Conservation (phyloP, 2,797 vertebrate species). For the Thamnophis elegans region DNA sequence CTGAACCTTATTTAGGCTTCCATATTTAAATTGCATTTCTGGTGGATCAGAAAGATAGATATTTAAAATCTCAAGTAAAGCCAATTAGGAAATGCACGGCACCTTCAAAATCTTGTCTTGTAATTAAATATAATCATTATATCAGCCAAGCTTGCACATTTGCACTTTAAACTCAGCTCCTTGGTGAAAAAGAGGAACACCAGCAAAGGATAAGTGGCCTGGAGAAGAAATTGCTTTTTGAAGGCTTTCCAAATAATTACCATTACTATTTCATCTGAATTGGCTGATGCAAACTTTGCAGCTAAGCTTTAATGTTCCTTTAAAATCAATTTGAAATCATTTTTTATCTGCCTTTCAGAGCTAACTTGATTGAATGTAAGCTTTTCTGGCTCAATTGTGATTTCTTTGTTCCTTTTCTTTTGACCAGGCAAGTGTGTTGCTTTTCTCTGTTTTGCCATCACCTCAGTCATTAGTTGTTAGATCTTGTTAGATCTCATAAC, state of each 20-base stretch:
- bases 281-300: conserved; percentile 5
- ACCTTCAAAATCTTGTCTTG: not conserved
- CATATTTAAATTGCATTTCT: not conserved
- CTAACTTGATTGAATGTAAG: not conserved
- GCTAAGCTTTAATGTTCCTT: conserved; percentile 26
- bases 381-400: not conserved
- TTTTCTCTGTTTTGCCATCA: not conserved
- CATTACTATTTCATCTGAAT: not conserved
- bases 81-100: not conserved
- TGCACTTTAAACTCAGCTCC: not conserved
- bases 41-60: conserved; percentile 2
- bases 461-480: not conserved
- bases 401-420: conserved; percentile 2
- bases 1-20: not conserved
- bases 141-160: not conserved
- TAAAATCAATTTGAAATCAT: conserved; percentile 7
- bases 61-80: not conserved
- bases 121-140: not conserved
- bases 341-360: conserved; percentile 16
- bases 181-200: conserved; percentile 19
- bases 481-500: not conserved
- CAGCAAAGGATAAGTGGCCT: conserved; percentile 24
- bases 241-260: conserved; percentile 25
- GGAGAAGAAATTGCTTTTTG: conserved; percentile 23
- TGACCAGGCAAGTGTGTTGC: not conserved